These are phyloP conservation scores for Tetanocera ferruginea DNA, from an alignment of 2,888 invertebrate species.

Conservation along the genomic window DNA sequence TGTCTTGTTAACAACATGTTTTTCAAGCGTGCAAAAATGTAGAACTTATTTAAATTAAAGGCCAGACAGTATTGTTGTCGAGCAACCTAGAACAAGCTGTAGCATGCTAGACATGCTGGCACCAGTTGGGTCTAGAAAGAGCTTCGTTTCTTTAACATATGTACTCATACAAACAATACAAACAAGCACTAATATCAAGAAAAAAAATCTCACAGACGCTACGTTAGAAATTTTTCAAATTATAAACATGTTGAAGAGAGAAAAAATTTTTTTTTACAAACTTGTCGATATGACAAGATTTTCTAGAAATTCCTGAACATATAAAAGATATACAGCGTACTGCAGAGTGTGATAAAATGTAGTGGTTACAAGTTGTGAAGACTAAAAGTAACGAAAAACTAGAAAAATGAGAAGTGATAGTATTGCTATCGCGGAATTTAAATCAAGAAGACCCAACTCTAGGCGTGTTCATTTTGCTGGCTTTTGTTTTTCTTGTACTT, in stretches of 20 bases:
- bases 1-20: too few species aligned
- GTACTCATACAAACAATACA: background rate
- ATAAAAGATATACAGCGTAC: too few species aligned
- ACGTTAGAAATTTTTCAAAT: background rate
- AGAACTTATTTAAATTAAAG: too few species aligned
- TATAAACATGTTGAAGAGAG: background rate
- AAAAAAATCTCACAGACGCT: background rate
- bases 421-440: too few species aligned
- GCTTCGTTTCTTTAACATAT: background rate
- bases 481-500: background rate
- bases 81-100: background rate
- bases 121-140: background rate
- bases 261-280: background rate
- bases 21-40: too few species aligned
- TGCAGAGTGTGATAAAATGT: too few species aligned
- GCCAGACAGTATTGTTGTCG: background rate
- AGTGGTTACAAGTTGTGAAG: too few species aligned
- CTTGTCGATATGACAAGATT: background rate
- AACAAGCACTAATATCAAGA: background rate
- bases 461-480: background rate
- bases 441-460: background rate
- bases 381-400: too few species aligned
- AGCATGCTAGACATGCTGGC: conserved; percentile 1
- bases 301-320: too few species aligned
- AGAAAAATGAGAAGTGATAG: too few species aligned